Evolutionary conservation across 2,797 vertebrate genomes (phyloP), one percentile per base, ranked within the genome.

Genomic region (Lithobates pipiens): DNA sequence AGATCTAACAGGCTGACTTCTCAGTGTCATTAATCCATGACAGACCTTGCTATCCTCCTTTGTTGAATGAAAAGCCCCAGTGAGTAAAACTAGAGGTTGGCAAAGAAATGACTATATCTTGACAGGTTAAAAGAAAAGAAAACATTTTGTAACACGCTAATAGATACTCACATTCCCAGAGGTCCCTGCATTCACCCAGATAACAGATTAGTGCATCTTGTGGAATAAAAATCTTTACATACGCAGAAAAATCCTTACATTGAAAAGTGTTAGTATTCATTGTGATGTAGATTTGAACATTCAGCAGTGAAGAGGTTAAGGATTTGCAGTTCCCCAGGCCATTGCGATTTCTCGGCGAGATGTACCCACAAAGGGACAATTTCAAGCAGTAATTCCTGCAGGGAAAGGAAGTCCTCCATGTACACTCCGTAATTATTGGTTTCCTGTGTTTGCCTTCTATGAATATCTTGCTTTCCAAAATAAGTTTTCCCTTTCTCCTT

Each of bases 401-500:
- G 54, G 78, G 70, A 78, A 73, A 36, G 75, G 76, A 87, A 84
- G 76, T 74, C 72, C 71, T 74, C 68, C 70, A 79, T 74, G 15
- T 34, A 70, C 32, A 67, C 85, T 46, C 63, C 32, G 46, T 75
- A 83, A 83, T 87, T 87, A 80, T 84, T 67, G 81, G 76, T 84
- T 87, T 87, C 81, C 81, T 71, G 81, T 80, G 76, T 70, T 83
- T 83, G n/a, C 75, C 69, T 78, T 83, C 75, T 79, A 87, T 83
- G 76, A 77, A 86, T 82, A 77, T 86, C 54, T 83, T 75, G 69
- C 83, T 75, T 87, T 83, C 75, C 39, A 86, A 86, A 86, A 82
- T 78, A 83, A 54, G 23, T 23, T 36, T 71, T 57, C 39, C 36
- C 46, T 32, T 61, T 23, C n/a, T 72, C 50, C 77, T 63, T 57